Evolutionary conservation across 2,797 vertebrate species (phyloP), one percentile per base, ranked within the genome.

Genomic region (Carduelis carduelis): DNA sequence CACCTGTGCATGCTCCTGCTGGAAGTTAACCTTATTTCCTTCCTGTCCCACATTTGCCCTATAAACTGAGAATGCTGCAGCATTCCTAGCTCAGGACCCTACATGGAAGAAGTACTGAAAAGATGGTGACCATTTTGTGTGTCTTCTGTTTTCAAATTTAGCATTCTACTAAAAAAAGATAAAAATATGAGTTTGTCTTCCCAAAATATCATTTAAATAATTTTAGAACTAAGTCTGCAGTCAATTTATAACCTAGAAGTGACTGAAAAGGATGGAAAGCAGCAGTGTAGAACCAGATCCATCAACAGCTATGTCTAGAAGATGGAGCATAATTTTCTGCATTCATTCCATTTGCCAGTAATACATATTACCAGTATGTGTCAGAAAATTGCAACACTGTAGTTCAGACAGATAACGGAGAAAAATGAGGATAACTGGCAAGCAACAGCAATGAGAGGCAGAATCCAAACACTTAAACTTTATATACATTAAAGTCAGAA

Each of bases 41-140:
- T 55, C 20, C 53, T 70, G 28, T 21, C 12, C 18, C 35, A 37
- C 24, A 39, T 47, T 47, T 77, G 6, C 23, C 24, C 35, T 50
- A 14, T 15, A 32, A 49, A 81, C 23, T 34, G 52, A 85, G 47
- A 47, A 83, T 13, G 8, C 22, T 59, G 43, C 10, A 81, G 39
- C 0, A 0, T 41, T 53, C 49, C 37, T 24, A 52, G 24, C 24
- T 59, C 41, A 70, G 28, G 24, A 14, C 30, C 12, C 39, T 69
- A 24, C 15, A 14, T 44, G 44, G 30, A 27, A 74, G 14, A 47
- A 86, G 3, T 12, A 13, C 24, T 30, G 60, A 83, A 65, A 52
- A 43, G 28, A 61, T 23, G 9, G 53, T 12, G 43, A 57, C 9
- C 7, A 60, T 43, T 65, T 53, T 50, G 11, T 41, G 17, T 20